phyloP scores from a whole-genome alignment of 2,797 vertebrate genomes.

The Urosaurus nigricauda region DNA sequence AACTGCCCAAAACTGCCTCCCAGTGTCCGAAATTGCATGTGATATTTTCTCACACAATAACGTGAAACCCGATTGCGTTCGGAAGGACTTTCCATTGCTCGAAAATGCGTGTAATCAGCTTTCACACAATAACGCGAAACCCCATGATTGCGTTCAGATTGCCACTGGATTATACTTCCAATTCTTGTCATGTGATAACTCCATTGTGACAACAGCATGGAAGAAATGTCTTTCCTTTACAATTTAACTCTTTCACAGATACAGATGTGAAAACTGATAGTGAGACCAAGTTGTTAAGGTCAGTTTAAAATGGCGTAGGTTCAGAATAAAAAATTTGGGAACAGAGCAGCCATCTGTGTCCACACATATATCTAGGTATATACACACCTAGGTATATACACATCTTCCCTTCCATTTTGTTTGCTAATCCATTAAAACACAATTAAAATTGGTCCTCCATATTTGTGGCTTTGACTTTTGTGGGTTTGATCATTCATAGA shows the following conservation, averaged over 20 bases:
- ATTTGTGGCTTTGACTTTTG: too few relatives aligned
- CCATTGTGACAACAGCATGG: background rate
- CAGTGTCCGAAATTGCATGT: too few relatives aligned
- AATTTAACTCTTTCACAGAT: background rate
- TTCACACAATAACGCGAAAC: too few relatives aligned
- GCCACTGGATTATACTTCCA: too few relatives aligned
- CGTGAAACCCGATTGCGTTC: too few relatives aligned
- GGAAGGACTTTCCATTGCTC: too few relatives aligned
- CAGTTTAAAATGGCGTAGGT: background rate
- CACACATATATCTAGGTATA: background rate
- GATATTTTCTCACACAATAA: too few relatives aligned
- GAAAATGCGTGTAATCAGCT: too few relatives aligned
- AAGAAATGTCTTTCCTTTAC: background rate
- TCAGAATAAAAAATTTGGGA: background rate
- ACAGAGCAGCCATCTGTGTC: background rate
- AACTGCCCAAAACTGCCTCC: too few relatives aligned
- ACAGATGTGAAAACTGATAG: background rate
- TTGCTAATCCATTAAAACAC: background rate
- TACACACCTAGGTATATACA: background rate
- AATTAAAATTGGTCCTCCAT: background rate
- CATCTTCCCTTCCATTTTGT: background rate
- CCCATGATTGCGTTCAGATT: too few relatives aligned
- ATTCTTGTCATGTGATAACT: too few relatives aligned
- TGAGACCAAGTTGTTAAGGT: background rate
- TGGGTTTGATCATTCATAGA: too few relatives aligned